phyloP scores from a whole-genome alignment of 2,797 vertebrate genomes.

The Pangasius larnaudii region DNA sequence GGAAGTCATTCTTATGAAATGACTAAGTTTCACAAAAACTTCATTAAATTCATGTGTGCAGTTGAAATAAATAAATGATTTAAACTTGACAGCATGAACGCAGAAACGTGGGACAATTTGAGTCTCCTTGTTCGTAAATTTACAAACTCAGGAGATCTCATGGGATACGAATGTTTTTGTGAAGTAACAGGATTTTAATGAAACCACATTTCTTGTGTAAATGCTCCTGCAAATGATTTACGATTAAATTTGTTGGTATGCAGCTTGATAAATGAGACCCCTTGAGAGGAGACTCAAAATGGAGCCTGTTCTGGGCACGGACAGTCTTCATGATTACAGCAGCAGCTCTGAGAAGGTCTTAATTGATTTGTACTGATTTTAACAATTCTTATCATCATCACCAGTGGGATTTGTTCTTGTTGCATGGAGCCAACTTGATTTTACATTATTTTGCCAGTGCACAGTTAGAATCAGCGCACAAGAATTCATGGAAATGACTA shows the following conservation, averaged over 20 bases:
- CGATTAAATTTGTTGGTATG: neutral
- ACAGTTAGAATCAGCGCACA: neutral
- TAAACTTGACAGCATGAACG: neutral
- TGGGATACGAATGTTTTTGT: neutral
- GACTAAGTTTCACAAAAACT: neutral
- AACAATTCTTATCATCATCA: neutral
- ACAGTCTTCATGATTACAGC: neutral
- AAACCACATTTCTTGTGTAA: neutral
- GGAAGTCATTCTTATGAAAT: neutral
- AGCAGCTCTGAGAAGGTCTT: neutral
- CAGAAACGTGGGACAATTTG: neutral
- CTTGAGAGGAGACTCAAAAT: neutral
- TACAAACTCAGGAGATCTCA: neutral
- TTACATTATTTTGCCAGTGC: neutral
- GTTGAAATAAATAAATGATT: neutral
- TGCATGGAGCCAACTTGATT: neutral
- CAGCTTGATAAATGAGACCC: neutral
- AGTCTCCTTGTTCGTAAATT: neutral
- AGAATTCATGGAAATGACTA: constrained; percentile 24
- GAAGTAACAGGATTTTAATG: neutral
- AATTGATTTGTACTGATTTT: neutral
- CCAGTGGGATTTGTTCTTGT: neutral
- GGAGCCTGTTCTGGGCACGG: neutral
- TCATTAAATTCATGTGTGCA: neutral
- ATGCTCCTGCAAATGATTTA: neutral